These are phyloP conservation scores for Eidolon dupreanum DNA, from an alignment of 2,797 vertebrate species.

Conservation along the genomic window DNA sequence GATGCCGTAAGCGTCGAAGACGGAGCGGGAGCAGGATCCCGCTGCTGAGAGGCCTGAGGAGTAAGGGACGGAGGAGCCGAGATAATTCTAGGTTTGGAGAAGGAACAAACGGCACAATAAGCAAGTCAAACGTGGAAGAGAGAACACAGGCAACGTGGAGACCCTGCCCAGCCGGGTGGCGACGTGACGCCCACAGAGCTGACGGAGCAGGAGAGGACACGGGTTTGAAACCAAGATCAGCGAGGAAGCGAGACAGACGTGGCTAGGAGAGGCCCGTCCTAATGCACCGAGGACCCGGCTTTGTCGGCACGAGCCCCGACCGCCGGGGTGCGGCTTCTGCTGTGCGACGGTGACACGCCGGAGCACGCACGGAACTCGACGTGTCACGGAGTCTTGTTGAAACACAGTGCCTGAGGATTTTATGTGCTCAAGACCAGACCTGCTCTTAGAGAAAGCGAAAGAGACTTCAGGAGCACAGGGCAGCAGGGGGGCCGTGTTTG, in stretches of 20 bases:
- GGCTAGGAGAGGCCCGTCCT: accelerated
- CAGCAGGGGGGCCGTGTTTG: neutral
- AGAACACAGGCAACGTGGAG: no score
- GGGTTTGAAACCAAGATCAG: accelerated
- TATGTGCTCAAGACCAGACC: neutral
- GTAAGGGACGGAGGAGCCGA: neutral
- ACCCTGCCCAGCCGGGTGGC: neutral
- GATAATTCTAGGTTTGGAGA: neutral
- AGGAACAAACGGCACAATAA: accelerated
- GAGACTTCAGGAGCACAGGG: neutral
- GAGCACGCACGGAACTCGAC: accelerated
- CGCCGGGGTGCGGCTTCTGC: no score
- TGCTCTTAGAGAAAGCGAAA: neutral
- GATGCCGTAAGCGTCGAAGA: accelerated
- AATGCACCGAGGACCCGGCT: neutral
- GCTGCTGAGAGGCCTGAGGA: neutral
- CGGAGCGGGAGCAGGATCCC: neutral
- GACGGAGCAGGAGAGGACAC: accelerated
- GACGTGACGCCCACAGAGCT: accelerated
- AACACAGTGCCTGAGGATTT: accelerated
- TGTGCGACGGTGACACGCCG: no score
- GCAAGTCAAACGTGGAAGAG: no score
- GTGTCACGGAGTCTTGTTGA: neutral
- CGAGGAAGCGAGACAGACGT: neutral
- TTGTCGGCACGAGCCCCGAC: neutral